Evolutionary conservation across 2,888 invertebrate species (phyloP).

Genomic region (Acanthoscelides obtectus): DNA sequence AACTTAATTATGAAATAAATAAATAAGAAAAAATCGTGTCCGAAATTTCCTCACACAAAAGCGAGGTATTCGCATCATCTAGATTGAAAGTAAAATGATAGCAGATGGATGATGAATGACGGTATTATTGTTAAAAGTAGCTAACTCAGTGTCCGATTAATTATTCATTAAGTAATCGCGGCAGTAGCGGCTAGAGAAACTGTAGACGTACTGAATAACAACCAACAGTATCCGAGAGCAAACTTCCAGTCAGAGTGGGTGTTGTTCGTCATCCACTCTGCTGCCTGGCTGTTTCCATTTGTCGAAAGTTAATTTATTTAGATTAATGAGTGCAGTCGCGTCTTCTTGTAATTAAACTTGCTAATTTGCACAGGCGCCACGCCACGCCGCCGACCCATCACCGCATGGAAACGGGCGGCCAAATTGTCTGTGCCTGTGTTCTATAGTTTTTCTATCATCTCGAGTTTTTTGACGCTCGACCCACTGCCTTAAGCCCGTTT

Average conservation of each 20-base stretch:
- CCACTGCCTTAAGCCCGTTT: too few species aligned
- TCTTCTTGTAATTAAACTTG: background rate
- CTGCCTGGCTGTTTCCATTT: background rate
- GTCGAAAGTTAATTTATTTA: background rate
- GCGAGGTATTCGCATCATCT: too few species aligned
- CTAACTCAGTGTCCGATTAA: background rate
- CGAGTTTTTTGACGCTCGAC: too few species aligned
- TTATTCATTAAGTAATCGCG: background rate
- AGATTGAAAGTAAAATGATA: background rate
- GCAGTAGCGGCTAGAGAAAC: background rate
- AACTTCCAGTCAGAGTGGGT: background rate
- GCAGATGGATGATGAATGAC: background rate
- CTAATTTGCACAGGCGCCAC: background rate
- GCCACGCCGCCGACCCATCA: background rate
- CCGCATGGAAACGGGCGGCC: background rate
- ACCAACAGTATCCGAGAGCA: background rate
- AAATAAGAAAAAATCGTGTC: too few species aligned
- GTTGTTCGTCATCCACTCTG: background rate
- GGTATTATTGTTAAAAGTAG: background rate
- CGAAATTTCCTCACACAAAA: too few species aligned
- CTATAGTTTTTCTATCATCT: background rate
- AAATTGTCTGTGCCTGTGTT: background rate
- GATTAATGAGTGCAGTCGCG: background rate
- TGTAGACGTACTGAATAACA: background rate
- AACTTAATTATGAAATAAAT: too few species aligned